Percentiles rank a stretch among this genome's conserved stretches.
Conservation (phyloP, 2,797 vertebrate species). For the Pelobates cultripes region DNA sequence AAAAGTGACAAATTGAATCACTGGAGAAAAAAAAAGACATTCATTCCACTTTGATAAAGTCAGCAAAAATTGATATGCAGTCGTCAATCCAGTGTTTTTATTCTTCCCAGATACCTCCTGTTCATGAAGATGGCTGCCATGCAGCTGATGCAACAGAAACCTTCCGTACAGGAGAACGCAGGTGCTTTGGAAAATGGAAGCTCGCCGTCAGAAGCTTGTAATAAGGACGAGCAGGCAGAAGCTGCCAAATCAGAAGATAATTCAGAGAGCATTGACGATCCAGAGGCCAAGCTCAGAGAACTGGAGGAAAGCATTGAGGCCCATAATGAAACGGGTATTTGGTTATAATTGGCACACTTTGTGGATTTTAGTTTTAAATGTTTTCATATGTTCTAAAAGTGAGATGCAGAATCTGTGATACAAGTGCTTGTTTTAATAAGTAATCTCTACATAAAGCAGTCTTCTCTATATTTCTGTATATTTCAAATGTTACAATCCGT, state of each 20-base stretch:
- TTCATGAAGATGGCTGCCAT: conserved; percentile 98
- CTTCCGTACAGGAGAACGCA: conserved; percentile 76
- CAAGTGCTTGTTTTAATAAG: no score
- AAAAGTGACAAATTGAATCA: no score
- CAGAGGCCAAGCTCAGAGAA: conserved; percentile 93
- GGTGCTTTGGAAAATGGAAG: conserved; percentile 63
- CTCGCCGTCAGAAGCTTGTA: conserved; percentile 39
- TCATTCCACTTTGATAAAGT: no score
- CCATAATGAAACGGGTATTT: conserved; percentile 87
- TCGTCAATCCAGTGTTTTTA: no score
- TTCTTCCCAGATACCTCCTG: conserved; percentile 85
- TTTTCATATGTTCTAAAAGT: no score
- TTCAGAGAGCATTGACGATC: conserved; percentile 81
- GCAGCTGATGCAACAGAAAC: conserved; percentile 98
- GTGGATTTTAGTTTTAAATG: no score
- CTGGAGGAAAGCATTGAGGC: conserved; percentile 90
- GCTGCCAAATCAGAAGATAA: conserved; percentile 72
- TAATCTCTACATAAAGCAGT: no score
- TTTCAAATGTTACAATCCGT: no score
- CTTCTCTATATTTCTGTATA: no score
- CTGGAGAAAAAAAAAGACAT: no score
- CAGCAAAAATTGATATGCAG: no score
- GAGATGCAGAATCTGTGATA: no score
- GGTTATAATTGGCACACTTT: neutral
- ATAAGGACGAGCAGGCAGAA: conserved; percentile 63